Evolutionary conservation across 2,797 vertebrate species (phyloP).

Genomic region (Ctenopoma multispine): DNA sequence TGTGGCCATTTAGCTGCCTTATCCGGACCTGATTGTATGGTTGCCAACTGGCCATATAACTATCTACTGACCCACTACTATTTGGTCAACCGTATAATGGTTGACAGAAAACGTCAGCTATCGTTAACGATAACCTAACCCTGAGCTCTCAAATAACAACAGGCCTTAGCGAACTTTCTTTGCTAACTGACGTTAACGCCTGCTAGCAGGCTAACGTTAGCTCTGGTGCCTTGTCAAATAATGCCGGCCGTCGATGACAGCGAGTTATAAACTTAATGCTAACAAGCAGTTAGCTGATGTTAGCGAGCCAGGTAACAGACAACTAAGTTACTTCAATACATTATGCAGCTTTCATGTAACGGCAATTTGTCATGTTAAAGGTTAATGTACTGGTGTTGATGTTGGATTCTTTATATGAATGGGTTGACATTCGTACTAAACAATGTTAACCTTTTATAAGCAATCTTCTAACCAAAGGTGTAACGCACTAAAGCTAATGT

Average conservation of each 20-base stretch:
- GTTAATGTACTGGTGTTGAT: neutral
- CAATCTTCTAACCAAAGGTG: conserved; percentile 44
- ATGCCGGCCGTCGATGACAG: conserved; percentile 75
- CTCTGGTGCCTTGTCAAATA: conserved; percentile 71
- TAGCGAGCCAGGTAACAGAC: conserved; percentile 56
- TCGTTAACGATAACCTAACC: conserved; percentile 39
- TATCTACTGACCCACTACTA: conserved; percentile 12
- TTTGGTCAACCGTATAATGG: conserved; percentile 18
- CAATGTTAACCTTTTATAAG: conserved; percentile 26
- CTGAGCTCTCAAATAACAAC: conserved; percentile 39
- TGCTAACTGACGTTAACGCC: conserved; percentile 45
- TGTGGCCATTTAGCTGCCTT: conserved; percentile 79
- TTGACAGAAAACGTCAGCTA: conserved; percentile 35
- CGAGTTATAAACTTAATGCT: conserved; percentile 76
- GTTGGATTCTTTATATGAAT: neutral
- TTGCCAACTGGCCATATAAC: conserved; percentile 44
- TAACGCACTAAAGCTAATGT: conserved; percentile 55
- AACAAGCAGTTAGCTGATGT: conserved; percentile 63
- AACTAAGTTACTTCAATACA: conserved; percentile 41
- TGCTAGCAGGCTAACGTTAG: conserved; percentile 68
- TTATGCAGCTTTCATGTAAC: neutral
- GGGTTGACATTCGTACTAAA: conserved; percentile 39
- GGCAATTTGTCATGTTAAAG: neutral
- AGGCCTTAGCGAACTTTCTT: conserved; percentile 71
- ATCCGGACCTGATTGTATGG: conserved; percentile 53